These are phyloP conservation scores for Macropus fuliginosus DNA, from an alignment of 2,797 vertebrate genomes.

Conservation along the genomic window DNA sequence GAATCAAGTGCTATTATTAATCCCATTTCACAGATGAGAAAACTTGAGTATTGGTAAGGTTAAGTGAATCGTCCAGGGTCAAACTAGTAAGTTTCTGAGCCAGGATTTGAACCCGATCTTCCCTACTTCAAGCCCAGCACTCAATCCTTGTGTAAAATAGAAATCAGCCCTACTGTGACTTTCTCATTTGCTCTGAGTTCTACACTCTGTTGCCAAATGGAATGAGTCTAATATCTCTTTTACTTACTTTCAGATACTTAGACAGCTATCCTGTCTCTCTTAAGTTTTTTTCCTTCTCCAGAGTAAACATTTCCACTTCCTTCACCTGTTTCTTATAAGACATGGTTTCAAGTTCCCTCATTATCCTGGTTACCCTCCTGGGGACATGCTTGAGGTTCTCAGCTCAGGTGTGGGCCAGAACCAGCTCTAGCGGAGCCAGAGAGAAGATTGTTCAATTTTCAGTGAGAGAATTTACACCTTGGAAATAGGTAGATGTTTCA, in stretches of 20 bases:
- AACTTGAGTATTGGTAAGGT: not conserved
- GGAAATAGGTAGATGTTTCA: not conserved
- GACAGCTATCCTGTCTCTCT: not conserved
- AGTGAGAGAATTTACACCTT: not conserved
- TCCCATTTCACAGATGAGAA: not conserved
- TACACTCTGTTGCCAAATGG: not conserved
- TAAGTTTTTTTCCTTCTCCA: not conserved
- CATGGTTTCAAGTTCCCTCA: not conserved
- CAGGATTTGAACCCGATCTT: not conserved
- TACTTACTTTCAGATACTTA: not conserved
- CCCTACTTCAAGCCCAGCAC: not conserved
- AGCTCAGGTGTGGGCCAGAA: not conserved
- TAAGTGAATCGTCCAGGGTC: not conserved
- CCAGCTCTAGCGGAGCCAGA: not conserved
- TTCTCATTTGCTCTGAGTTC: not conserved
- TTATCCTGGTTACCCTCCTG: not conserved
- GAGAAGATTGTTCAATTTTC: not conserved
- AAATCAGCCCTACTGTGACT: not conserved
- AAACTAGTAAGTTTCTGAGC: not conserved
- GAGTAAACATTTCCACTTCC: not conserved
- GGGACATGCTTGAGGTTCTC: not conserved
- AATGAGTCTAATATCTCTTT: not conserved
- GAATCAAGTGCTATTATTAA: not conserved
- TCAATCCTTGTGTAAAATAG: not conserved
- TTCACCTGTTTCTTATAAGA: not conserved